Evolutionary conservation across 2,888 invertebrate species (phyloP), one percentile per base, ranked within the genome.

Genomic region (Mayetiola destructor): DNA sequence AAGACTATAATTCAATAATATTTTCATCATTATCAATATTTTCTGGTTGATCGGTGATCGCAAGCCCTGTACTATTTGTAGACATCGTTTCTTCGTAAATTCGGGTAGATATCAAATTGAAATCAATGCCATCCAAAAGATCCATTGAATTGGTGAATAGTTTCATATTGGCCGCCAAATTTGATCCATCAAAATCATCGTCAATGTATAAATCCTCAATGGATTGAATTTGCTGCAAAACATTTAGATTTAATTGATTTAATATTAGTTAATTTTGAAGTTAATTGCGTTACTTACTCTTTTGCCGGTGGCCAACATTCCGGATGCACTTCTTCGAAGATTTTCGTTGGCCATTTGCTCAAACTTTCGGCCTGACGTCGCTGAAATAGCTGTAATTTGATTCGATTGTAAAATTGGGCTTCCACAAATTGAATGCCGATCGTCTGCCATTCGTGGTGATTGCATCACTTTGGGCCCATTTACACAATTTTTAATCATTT

Each of bases 181-280:
- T 42, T n/a, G 40, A 55, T 21, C 58, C 52, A n/a, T 56, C 74
- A 35, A 77, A 65, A 61, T 77, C 77, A 65, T 77, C 77, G 65
- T 77, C 32, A 63, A 77, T 77, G 67, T 77, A 77, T 55, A 77
- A 64, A 63, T 77, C 77, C 61, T 77, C 77, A n/a, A 76, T 76
- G 65, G 76, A 76, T 65, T 70, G 70, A 64, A 75, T 75, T 71
- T 76, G 74, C 76, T 76, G 67, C 14, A 56, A 60, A 29, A 16
- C 20, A 14, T 37, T 40, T 12, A 5, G 27, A 23, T n/a, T 29
- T 29, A 30, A 37, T 32, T 32, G 10, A 32, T 32, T 32, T 9
- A 9, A 32, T 32, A 10, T 37, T 37, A 12, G 12, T 37, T 37
- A 37, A 12, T 37, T 37, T 14, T 42, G 23, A 32, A 9, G 21